phyloP scores from a whole-genome alignment of 2,113 vertebrate species.

The Nothocercus nigrocapillus region DNA sequence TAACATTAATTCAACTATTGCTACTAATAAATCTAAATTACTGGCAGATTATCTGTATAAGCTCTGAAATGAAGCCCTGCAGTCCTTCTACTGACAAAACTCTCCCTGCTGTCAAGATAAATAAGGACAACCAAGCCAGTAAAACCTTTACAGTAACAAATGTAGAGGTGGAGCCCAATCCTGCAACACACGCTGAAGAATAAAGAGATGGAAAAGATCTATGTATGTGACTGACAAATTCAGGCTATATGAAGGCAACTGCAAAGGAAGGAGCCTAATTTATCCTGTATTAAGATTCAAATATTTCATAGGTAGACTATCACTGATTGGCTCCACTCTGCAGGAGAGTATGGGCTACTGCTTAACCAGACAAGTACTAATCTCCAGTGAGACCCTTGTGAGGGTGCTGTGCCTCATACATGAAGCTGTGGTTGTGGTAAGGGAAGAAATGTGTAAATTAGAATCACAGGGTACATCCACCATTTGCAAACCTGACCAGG shows the following conservation, averaged over 20 bases:
- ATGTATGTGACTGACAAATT: neutral
- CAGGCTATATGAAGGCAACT: neutral
- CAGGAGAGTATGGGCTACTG: neutral
- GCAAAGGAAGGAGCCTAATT: neutral
- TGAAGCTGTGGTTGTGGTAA: neutral
- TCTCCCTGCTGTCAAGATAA: neutral
- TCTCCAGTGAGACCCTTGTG: neutral
- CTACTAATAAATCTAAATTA: neutral
- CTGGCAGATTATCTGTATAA: neutral
- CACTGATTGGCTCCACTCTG: neutral
- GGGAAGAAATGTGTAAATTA: neutral
- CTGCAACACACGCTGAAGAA: neutral
- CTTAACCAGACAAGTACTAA: conserved; percentile 43
- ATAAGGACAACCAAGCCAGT: neutral
- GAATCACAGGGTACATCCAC: neutral
- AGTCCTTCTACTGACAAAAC: fast-evolving
- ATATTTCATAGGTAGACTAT: conserved; percentile 16
- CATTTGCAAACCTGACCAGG: conserved; percentile 10
- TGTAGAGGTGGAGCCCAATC: neutral
- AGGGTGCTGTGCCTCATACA: neutral
- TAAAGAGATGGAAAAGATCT: neutral
- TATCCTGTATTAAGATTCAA: conserved; percentile 21
- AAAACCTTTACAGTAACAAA: neutral
- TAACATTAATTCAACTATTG: neutral
- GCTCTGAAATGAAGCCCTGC: neutral